phyloP scores from a whole-genome alignment of 1,140 invertebrate genomes.

The Drosophila cardini region DNA sequence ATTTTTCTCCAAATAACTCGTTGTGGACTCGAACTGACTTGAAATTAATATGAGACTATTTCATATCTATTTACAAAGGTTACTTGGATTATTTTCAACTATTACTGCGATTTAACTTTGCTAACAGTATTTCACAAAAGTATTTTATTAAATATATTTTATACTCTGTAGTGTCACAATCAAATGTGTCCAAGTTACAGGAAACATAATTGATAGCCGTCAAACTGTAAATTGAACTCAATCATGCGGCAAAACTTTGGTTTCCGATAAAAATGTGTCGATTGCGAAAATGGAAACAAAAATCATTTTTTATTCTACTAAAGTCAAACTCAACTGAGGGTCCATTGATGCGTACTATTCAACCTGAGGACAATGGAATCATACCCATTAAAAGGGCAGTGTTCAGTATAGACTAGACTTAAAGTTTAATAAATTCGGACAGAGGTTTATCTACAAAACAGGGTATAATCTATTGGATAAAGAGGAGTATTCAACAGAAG shows the following conservation, averaged over 20 bases:
- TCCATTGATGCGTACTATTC: slow-evolving; percentile 25
- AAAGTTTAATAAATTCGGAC: too few relatives aligned
- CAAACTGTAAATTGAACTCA: slow-evolving; percentile 47
- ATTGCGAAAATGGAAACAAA: slow-evolving; percentile 20
- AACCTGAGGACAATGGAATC: slow-evolving; percentile 28
- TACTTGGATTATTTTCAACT: slow-evolving; percentile 5
- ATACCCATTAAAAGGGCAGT: slow-evolving; percentile 27
- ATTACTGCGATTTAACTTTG: slow-evolving; percentile 7
- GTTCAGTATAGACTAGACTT: slow-evolving; percentile 7
- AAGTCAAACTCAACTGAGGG: not conserved
- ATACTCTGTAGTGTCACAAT: not conserved
- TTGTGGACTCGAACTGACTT: slow-evolving; percentile 22
- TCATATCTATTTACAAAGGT: not conserved
- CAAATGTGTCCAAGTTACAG: not conserved
- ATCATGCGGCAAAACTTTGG: slow-evolving; percentile 43
- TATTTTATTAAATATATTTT: too few relatives aligned
- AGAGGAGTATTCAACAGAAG: not conserved
- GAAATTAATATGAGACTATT: not conserved
- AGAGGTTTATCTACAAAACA: not conserved
- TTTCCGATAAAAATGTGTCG: slow-evolving; percentile 14
- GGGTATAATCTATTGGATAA: not conserved
- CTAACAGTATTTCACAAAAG: too few relatives aligned
- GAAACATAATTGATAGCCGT: slow-evolving; percentile 20
- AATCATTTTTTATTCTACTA: not conserved
- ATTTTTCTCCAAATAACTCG: slow-evolving; percentile 35